phyloP scores from a whole-genome alignment of 2,797 vertebrate genomes.

The Atherinosoma microstoma region DNA sequence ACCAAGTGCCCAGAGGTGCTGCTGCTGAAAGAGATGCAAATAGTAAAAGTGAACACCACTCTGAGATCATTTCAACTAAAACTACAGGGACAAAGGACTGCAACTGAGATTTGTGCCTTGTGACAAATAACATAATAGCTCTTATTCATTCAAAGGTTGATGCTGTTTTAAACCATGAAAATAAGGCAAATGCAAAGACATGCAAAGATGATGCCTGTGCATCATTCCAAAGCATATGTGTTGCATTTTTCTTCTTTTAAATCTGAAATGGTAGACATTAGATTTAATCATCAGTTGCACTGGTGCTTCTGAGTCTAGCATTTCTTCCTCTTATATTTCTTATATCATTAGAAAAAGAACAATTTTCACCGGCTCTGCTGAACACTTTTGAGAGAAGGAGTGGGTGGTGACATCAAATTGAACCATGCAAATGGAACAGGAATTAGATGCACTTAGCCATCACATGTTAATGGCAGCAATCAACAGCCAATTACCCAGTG shows the following conservation, averaged over 20 bases:
- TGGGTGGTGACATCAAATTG: slow-evolving; percentile 81
- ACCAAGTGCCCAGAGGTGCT: slow-evolving; percentile 72
- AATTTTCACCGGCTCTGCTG: slow-evolving; percentile 69
- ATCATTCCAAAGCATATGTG: slow-evolving; percentile 22
- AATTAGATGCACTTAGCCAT: slow-evolving; percentile 84
- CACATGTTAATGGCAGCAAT: slow-evolving; percentile 85
- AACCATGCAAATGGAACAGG: slow-evolving; percentile 83
- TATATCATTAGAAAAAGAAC: slow-evolving; percentile 77
- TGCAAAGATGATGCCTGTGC: neutral
- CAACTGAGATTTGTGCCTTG: slow-evolving; percentile 48
- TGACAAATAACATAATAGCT: slow-evolving; percentile 39
- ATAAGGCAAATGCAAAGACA: slow-evolving; percentile 20
- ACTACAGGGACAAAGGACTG: slow-evolving; percentile 57
- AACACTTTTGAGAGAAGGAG: slow-evolving; percentile 77
- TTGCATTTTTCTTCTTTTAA: slow-evolving; percentile 23
- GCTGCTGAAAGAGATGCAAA: slow-evolving; percentile 76
- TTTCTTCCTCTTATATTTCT: slow-evolving; percentile 69
- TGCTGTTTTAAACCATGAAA: slow-evolving; percentile 28
- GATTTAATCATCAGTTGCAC: slow-evolving; percentile 68
- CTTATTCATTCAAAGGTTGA: slow-evolving; percentile 6
- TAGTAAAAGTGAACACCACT: slow-evolving; percentile 63
- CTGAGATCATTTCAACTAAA: slow-evolving; percentile 58
- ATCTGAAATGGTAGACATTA: slow-evolving; percentile 32
- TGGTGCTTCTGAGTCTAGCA: slow-evolving; percentile 42
- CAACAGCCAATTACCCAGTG: slow-evolving; percentile 82